Evolutionary conservation across 2,888 invertebrate species (phyloP).

Genomic region (Chymomyza fuscimana): DNA sequence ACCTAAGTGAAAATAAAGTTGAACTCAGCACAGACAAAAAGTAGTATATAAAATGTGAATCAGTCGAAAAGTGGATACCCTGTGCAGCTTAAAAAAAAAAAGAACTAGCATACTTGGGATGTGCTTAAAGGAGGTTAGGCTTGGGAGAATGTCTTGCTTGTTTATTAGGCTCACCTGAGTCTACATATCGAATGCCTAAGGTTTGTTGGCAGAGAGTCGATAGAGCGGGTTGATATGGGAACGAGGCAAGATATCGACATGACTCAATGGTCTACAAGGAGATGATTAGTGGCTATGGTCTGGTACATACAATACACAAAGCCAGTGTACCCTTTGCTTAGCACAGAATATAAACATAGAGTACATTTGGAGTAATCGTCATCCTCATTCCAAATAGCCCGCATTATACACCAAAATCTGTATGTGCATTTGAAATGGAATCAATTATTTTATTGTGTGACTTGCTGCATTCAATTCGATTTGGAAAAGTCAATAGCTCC

Average conservation of each 20-base stretch:
- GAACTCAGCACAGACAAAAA: neutral
- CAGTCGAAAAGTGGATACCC: neutral
- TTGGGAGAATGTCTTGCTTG: too few species aligned
- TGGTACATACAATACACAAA: neutral
- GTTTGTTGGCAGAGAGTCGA: too few species aligned
- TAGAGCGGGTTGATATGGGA: too few species aligned
- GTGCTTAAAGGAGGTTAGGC: too few species aligned
- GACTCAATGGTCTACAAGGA: too few species aligned
- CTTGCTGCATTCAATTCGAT: conserved; percentile 67
- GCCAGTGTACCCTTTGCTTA: neutral
- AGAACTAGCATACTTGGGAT: too few species aligned
- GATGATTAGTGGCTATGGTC: too few species aligned
- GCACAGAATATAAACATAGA: conserved; percentile 11
- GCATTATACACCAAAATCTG: conserved; percentile 47
- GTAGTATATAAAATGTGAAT: neutral
- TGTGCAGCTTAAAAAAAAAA: neutral
- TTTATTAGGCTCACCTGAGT: too few species aligned
- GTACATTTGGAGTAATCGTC: too few species aligned
- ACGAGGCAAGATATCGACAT: too few species aligned
- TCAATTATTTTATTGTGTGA: conserved; percentile 75
- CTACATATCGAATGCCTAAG: too few species aligned
- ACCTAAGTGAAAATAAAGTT: neutral
- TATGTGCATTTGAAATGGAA: conserved; percentile 71
- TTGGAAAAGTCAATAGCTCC: conserved; percentile 64
- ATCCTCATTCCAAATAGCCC: conserved; percentile 31